Conservation (phyloP, 2,888 invertebrate genomes). For the Oxytorus armatus region DNA sequence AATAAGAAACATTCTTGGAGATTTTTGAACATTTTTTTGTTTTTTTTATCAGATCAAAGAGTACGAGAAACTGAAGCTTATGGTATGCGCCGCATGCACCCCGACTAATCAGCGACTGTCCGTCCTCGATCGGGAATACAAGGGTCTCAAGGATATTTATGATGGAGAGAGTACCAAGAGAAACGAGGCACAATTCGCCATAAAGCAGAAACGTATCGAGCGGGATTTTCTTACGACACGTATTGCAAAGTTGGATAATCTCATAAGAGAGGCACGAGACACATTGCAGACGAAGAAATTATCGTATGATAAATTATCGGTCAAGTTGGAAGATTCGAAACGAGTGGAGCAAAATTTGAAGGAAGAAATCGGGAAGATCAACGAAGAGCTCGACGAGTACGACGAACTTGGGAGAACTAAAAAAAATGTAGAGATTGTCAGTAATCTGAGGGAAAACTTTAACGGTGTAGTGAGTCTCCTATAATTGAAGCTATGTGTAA, state of each 20-base stretch:
- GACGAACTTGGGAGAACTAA: constrained; percentile 95
- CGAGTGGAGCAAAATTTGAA: constrained; percentile 91
- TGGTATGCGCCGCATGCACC: constrained; percentile 94
- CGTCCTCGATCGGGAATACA: constrained; percentile 96
- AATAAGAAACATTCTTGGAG: neutral
- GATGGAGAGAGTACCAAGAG: constrained; percentile 94
- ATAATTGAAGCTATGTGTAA: neutral
- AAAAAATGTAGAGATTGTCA: constrained; percentile 97
- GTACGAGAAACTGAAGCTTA: constrained; percentile 96
- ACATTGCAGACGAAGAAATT: constrained; percentile 93
- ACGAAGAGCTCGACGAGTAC: constrained; percentile 95
- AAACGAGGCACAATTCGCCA: constrained; percentile 92
- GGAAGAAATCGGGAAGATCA: constrained; percentile 91
- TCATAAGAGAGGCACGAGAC: constrained; percentile 93
- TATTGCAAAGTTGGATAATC: constrained; percentile 94
- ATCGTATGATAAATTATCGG: constrained; percentile 90
- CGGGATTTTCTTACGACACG: constrained; percentile 95
- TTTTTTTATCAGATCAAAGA: constrained; percentile 88
- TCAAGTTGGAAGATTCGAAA: constrained; percentile 93
- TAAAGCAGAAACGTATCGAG: constrained; percentile 94
- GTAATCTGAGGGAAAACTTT: constrained; percentile 95
- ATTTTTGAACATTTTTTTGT: constrained; percentile 2
- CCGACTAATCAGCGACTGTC: constrained; percentile 95
- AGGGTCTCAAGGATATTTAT: constrained; percentile 95
- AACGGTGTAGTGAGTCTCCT: constrained; percentile 91